Evolutionary conservation across 2,888 invertebrate genomes (phyloP).

Genomic region (Mythimna vitellina): DNA sequence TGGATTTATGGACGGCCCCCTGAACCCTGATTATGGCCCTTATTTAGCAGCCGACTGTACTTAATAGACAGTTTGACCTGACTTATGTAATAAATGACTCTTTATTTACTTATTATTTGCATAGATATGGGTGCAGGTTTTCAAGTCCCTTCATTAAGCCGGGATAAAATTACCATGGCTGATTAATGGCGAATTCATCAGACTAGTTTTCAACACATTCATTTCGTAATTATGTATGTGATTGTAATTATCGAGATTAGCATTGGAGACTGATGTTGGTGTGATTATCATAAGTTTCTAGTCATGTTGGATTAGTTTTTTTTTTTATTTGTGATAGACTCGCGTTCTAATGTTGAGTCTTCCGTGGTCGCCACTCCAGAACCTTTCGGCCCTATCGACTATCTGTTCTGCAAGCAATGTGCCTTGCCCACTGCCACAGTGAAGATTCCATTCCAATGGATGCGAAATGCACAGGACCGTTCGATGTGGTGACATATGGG

Average conservation of each 20-base stretch:
- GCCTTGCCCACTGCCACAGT: too few species aligned
- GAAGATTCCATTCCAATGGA: too few species aligned
- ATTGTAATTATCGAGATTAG: slow-evolving; percentile 21
- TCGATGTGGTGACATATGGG: too few species aligned
- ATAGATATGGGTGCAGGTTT: slow-evolving; percentile 28
- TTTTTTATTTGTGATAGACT: too few species aligned
- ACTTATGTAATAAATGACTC: slow-evolving; percentile 35
- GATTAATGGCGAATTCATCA: slow-evolving; percentile 17
- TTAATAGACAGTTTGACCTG: slow-evolving; percentile 47
- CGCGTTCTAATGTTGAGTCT: too few species aligned
- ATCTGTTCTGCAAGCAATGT: too few species aligned
- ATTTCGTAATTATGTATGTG: slow-evolving; percentile 3
- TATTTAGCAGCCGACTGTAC: slow-evolving; percentile 57
- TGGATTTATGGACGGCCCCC: slow-evolving; percentile 60
- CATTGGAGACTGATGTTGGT: neutral
- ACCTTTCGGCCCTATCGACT: too few species aligned
- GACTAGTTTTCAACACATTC: slow-evolving; percentile 28
- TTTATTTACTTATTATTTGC: neutral
- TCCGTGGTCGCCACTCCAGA: too few species aligned
- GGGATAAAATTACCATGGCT: slow-evolving; percentile 15
- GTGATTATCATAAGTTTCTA: slow-evolving; percentile 7
- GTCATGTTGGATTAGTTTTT: neutral
- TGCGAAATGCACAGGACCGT: too few species aligned
- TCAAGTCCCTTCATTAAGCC: neutral
- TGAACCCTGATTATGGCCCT: slow-evolving; percentile 64